Conservation (phyloP, 1,140 invertebrate genomes). For the Drosophila fuyamai region DNA sequence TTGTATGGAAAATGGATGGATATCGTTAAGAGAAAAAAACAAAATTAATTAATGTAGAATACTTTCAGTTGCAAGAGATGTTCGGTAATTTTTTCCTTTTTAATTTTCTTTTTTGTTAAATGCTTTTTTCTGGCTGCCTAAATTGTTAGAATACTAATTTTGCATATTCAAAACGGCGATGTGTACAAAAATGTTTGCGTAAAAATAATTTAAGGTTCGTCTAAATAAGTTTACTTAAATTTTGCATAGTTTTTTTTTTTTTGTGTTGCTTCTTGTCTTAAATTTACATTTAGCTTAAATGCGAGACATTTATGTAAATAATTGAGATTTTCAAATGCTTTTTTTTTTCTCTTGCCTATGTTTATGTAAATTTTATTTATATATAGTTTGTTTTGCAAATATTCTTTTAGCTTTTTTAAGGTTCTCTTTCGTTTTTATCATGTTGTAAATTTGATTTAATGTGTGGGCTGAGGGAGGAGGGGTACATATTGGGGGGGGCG, state of each 20-base stretch:
- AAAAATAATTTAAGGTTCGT: constrained; percentile 55
- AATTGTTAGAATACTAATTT: constrained; percentile 24
- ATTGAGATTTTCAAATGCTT: constrained; percentile 67
- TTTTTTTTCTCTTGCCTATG: constrained; percentile 59
- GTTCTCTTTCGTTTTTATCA: constrained; percentile 35
- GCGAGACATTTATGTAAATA: constrained; percentile 83
- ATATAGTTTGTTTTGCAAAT: constrained; percentile 53
- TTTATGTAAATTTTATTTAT: constrained; percentile 79
- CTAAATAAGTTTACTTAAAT: constrained; percentile 36
- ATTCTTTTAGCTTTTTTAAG: constrained; percentile 49
- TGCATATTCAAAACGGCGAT: constrained; percentile 31
- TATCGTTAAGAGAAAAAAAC: constrained; percentile 33
- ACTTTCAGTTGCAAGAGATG: constrained; percentile 49
- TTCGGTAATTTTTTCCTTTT: constrained; percentile 10
- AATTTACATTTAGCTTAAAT: constrained; percentile 78
- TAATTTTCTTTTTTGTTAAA: constrained; percentile 43
- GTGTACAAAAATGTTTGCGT: constrained; percentile 52
- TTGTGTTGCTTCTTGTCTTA: constrained; percentile 57
- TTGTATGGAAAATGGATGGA: constrained; percentile 60
- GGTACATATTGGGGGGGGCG: constrained; percentile 30
- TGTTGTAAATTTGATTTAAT: constrained; percentile 80
- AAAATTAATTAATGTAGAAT: constrained; percentile 54
- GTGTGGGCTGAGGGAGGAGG: constrained; percentile 36
- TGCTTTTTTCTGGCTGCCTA: constrained; percentile 66
- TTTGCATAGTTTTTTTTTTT: constrained; percentile 43